Percentiles rank a stretch among this genome's conserved stretches.
Evolutionary conservation across 2,113 vertebrate species (phyloP).

Genomic region (Gobiocypris rarus): DNA sequence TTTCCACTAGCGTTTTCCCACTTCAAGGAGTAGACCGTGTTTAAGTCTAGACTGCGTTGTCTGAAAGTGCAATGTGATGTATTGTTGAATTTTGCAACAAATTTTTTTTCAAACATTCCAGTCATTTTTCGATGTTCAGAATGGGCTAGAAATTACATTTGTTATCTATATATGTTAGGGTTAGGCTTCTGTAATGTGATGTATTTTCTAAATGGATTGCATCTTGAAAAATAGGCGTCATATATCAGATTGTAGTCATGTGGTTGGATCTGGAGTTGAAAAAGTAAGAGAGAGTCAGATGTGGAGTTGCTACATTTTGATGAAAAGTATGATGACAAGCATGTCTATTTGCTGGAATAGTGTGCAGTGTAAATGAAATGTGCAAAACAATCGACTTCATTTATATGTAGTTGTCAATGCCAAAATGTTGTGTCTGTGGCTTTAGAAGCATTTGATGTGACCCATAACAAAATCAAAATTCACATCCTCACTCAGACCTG

Average conservation of each 20-base stretch:
- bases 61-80: neutral
- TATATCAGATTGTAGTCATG: neutral
- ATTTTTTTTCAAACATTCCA: too few species aligned
- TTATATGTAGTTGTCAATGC: neutral
- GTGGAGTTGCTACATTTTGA: neutral
- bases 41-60: neutral
- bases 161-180: too few species aligned
- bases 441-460: neutral
- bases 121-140: neutral
- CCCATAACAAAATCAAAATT: conserved; percentile 14
- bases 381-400: neutral
- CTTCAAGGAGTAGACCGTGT: neutral
- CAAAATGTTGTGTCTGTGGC: neutral
- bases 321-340: neutral
- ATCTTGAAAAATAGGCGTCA: neutral
- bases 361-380: neutral
- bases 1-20: neutral
- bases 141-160: neutral
- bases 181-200: neutral
- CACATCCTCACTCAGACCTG: neutral
- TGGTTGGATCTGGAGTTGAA: neutral
- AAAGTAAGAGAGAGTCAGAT: neutral
- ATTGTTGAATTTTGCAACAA: too few species aligned
- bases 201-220: neutral
- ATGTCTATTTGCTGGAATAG: neutral